Evolutionary conservation across 2,888 invertebrate species (phyloP), one percentile per base, ranked within the genome.

Genomic region (Anthoptus insignis): DNA sequence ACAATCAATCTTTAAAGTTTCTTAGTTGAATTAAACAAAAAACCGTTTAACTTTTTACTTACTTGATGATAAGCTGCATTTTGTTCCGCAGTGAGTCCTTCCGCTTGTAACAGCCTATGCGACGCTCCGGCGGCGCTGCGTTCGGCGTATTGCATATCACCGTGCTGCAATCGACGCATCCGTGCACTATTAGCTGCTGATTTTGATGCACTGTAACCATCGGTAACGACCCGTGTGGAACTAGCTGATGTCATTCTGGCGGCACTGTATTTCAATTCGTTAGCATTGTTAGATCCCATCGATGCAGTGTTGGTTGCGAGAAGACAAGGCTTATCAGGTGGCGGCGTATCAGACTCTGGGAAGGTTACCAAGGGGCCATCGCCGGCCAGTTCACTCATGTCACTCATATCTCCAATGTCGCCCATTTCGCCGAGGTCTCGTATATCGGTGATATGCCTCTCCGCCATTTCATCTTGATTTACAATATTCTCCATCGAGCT

Each of bases 71-170:
- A 95, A 66, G 98, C 96, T 72, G 97, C 96, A 81, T 97, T 97
- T 87, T 98, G 97, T 89, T 98, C 97, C 1, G 98, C 96, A 22
- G 97, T 96, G 68, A 98, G 94, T 49, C 98, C 98, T 81, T 98
- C 97, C 68, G 97, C 94, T 87, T 98, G 97, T 69, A 98, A 89
- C 73, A 97, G 94, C 71, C 97, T 96, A 74, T 96, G 95, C 70
- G 96, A 95, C 14, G 97, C 97, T 27, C 97, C 96, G 42, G 97
- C 96, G 45, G 97, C 96, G 78, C 95, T 96, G 72, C 96, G 96
- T 87, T 97, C 97, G 78, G 97, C 96, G 84, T 97, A 97, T 67
- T 96, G 96, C 64, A 97, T 88, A 80, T 97, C 97, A 37, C 97
- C 97, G 24, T 97, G 94, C 82, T 97, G 97, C 68, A 98, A 86